A percentile compares a stretch with the other conserved stretches of the same genome.
Evolutionary conservation across 2,797 vertebrate species (phyloP).

Genomic region (Dicrostonyx torquatus): DNA sequence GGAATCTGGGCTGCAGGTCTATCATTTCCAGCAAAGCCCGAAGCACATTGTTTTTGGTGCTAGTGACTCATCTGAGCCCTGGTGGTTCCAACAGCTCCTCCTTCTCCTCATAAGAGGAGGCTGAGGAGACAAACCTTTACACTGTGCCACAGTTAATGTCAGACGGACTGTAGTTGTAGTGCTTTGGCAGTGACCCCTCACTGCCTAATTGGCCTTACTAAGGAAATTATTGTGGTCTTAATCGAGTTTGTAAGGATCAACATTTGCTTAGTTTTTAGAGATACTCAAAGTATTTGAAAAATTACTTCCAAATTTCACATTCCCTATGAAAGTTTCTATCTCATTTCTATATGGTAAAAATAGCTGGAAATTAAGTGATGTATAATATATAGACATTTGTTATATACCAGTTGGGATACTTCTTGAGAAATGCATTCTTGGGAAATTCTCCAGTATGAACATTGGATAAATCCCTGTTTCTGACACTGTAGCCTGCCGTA

Average conservation of each 20-base stretch:
- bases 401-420: neutral
- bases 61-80: neutral
- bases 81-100: neutral
- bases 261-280: neutral
- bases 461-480: neutral
- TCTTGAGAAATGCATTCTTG: neutral
- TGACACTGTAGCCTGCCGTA: neutral
- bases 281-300: neutral
- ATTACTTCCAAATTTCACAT: neutral
- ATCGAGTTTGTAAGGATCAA: neutral
- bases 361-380: neutral
- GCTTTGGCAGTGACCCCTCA: neutral
- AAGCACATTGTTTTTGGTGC: constrained; percentile 9
- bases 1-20: neutral
- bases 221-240: neutral
- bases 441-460: neutral
- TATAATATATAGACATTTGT: neutral
- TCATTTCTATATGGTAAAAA: neutral
- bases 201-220: too few species aligned
- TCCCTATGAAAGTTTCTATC: neutral
- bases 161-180: neutral
- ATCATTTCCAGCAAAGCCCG: neutral
- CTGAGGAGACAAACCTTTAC: neutral
- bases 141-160: neutral
- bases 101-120: neutral